Evolutionary conservation across 2,888 invertebrate species (phyloP).

Genomic region (Lysandra bellargus): DNA sequence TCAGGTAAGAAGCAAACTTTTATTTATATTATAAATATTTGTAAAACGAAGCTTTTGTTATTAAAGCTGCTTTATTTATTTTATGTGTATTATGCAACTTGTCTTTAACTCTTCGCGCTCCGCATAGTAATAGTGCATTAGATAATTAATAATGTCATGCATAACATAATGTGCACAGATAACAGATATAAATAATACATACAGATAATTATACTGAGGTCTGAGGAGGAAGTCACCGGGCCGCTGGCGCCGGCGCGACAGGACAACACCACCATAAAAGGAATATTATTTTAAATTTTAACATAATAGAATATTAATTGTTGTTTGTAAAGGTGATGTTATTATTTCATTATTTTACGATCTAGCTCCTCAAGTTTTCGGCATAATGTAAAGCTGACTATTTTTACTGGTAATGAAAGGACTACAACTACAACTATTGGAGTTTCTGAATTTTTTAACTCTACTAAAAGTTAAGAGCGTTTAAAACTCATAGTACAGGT

Average conservation of each 20-base stretch:
- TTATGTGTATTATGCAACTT: background rate
- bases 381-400: background rate
- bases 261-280: background rate
- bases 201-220: background rate
- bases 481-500: background rate
- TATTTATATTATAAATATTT: too few relatives aligned
- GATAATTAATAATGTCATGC: background rate
- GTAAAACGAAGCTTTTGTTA: too few relatives aligned
- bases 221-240: background rate
- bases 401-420: background rate
- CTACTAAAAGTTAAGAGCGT: background rate
- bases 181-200: conserved; percentile 7
- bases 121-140: background rate
- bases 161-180: background rate
- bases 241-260: background rate
- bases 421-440: too few relatives aligned
- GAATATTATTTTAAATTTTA: background rate
- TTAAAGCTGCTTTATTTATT: too few relatives aligned
- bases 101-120: background rate
- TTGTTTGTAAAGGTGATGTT: background rate
- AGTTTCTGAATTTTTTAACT: too few relatives aligned
- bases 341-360: background rate
- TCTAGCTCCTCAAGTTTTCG: background rate
- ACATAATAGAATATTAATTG: background rate
- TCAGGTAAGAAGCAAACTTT: too few relatives aligned